Percentiles rank a stretch among this genome's conserved stretches.
Conservation (phyloP, 2,113 vertebrate species). For the Balaeniceps rex region DNA sequence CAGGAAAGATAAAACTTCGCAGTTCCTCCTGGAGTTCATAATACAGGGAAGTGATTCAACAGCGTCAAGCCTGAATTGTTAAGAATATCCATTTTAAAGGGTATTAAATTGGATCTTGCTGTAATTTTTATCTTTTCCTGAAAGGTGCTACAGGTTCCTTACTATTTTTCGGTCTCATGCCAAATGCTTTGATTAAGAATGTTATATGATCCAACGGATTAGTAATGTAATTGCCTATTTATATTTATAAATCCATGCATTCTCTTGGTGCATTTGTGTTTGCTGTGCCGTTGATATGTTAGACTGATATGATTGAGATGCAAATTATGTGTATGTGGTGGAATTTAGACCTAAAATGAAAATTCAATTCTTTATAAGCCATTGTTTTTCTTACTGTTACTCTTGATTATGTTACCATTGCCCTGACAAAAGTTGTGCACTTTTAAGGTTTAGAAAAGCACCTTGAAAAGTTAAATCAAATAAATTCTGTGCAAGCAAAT, state of each 20-base stretch:
- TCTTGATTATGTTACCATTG: neutral
- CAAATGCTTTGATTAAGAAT: slow-evolving; percentile 23
- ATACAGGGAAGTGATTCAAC: neutral
- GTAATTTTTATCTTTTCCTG: neutral
- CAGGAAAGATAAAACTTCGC: neutral
- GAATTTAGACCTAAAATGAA: neutral
- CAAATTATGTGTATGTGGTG: neutral
- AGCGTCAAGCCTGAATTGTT: neutral
- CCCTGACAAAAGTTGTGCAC: neutral
- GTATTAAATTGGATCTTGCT: neutral
- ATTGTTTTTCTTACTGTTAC: neutral
- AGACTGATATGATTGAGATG: neutral
- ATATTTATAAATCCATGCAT: neutral
- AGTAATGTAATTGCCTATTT: neutral
- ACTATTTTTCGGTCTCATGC: neutral
- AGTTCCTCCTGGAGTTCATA: neutral
- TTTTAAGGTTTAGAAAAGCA: neutral
- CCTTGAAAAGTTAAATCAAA: neutral
- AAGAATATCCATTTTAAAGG: neutral
- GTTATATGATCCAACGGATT: neutral
- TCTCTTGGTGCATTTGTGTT: neutral
- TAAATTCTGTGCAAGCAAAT: neutral
- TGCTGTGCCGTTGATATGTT: neutral
- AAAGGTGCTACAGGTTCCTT: neutral
- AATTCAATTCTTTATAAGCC: neutral